Evolutionary conservation across 1,140 invertebrate species (phyloP), one percentile per base, ranked within the genome.

Genomic region (Cotesia typhae): DNA sequence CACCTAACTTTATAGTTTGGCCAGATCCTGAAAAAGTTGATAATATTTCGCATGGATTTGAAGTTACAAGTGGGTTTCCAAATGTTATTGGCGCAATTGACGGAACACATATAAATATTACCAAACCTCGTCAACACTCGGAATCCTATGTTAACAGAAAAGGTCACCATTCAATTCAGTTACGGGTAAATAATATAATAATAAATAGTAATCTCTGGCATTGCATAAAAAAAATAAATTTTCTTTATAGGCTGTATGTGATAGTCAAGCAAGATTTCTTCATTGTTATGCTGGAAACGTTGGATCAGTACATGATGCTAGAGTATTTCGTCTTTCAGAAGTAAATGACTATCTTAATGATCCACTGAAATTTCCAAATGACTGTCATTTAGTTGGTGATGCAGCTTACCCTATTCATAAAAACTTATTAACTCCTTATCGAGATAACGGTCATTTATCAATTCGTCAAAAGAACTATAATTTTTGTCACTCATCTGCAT

Each of bases 31-130:
- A 28, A 28, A 28, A 28, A 28, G 28, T 28, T 28, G 28, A 28
- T 28, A 28, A 28, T 28, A 28, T 28, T 28, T 28, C 28, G 28
- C 28, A 28, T 55, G 14, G 17, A 52, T 20, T 52, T 67, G 14
- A 55, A 55, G 12, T 5, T 55, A 55, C 12, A 10, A 20, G 65
- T 47, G 41, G 72, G 57, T 75, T 77, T 71, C 71, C 67, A 65
- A 71, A 71, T 65, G 59, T 52, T 66, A 66, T 77, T 65, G 76
- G 74, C 51, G 74, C 73, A 35, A 70, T 77, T 55, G 74, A 77
- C 71, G 74, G 74, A 38, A 75, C 74, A 51, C 71, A 73, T 60
- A 71, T 77, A 41, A 53, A 59, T 38, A 75, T 75, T 66, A 53
- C 57, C 37, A 38, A 67, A 60, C 71, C 74, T 17, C 53, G 67